Evolutionary conservation across 2,797 vertebrate species (phyloP), one percentile per base, ranked within the genome.

Genomic region (Arctocebus calabarensis): DNA sequence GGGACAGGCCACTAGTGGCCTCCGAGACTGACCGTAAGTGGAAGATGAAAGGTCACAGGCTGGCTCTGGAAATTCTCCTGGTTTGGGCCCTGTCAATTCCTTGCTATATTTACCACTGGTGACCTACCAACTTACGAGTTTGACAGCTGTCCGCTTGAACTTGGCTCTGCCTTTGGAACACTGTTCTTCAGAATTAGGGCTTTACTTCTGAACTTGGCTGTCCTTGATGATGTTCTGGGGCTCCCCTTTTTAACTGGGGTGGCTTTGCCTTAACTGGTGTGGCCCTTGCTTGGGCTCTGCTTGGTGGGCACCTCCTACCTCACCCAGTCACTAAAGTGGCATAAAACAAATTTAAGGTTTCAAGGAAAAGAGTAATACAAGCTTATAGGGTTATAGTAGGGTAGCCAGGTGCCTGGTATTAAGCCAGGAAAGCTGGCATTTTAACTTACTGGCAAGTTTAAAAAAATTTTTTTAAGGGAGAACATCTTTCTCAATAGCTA

Each of bases 391-490:
- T 71, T 77, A 34, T 85, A 75, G 59, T 71, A 88, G 57, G 25
- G 68, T 88, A 95, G 75, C 37, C 90, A 95, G 71, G n/a, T 77
- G 45, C 87, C 84, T 83, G 73, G 66, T 71, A 94, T 48, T 66
- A 17, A 97, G 79, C 55, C 71, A 95, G 70, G 86, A 37, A 91
- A 74, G 73, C 79, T 95, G 86, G 29, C 59, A 62, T 87, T 97
- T 96, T 94, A 94, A 85, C 83, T 94, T 95, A 62, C 45, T 88
- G 52, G 48, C 37, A 81, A 77, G 23, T 71, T 88, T 45, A 20
- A 90, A 84, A 94, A 57, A 77, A n/a, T 22, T 27, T 52, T 92
- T 71, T 84, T 13, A 40, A 37, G 82, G 40, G 19, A 82, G 25
- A 2, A 73, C 37, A 29, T 94, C 74, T 93, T 85, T 94, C 40